Percentiles rank a stretch among this genome's conserved stretches.
Evolutionary conservation across 2,888 invertebrate genomes (phyloP).

Genomic region (Melolontha melolontha): DNA sequence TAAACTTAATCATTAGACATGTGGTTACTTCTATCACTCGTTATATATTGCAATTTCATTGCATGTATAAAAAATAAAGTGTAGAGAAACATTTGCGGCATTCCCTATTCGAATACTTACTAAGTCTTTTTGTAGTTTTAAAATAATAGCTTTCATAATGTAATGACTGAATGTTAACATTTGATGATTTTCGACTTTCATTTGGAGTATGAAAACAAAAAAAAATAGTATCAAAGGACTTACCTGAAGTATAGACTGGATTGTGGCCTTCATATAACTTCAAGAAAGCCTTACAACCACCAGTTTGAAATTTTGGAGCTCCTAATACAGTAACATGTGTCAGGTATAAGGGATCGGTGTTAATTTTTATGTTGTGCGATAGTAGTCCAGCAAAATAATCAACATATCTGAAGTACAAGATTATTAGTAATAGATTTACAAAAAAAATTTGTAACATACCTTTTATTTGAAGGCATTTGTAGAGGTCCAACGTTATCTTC

Average conservation of each 20-base stretch:
- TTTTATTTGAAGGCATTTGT: slow-evolving; percentile 80
- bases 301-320: slow-evolving; percentile 77
- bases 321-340: slow-evolving; percentile 89
- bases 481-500: slow-evolving; percentile 82
- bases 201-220: too few relatives aligned
- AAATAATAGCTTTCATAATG: too few relatives aligned
- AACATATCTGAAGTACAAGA: slow-evolving; percentile 77
- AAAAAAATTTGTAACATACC: slow-evolving; percentile 65
- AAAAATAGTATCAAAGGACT: slow-evolving; percentile 40
- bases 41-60: too few relatives aligned
- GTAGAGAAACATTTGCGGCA: too few relatives aligned
- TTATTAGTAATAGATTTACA: not conserved
- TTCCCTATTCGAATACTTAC: too few relatives aligned
- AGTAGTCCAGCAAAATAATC: slow-evolving; percentile 92
- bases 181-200: too few relatives aligned
- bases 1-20: too few relatives aligned
- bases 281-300: slow-evolving; percentile 80
- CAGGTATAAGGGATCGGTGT: slow-evolving; percentile 86
- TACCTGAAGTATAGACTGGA: slow-evolving; percentile 88
- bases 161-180: too few relatives aligned
- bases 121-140: too few relatives aligned
- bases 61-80: too few relatives aligned
- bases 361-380: slow-evolving; percentile 89
- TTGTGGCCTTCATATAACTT: slow-evolving; percentile 93
- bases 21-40: too few relatives aligned